Conservation (phyloP, 2,888 invertebrate genomes). For the Andrena dorsata region DNA sequence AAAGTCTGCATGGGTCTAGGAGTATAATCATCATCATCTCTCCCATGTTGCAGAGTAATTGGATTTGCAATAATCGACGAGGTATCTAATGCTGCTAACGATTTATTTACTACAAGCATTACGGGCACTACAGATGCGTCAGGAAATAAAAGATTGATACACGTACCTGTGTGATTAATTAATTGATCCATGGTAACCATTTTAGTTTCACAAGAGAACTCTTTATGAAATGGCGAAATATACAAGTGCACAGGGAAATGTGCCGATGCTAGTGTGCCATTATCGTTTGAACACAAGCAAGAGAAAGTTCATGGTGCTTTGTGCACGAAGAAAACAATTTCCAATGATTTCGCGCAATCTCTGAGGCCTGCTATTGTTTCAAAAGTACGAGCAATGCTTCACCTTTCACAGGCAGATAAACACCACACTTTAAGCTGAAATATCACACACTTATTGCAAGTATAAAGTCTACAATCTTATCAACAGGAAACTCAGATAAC, state of each 20-base stretch:
- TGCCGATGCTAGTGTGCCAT: background rate
- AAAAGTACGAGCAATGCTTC: background rate
- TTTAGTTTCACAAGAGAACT: background rate
- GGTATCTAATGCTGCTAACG: background rate
- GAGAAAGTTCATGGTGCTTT: background rate
- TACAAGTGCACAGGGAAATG: background rate
- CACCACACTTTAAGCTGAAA: constrained; percentile 29
- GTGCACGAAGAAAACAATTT: background rate
- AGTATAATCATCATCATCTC: background rate
- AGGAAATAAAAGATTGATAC: background rate
- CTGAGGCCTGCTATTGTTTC: background rate
- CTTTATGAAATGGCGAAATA: background rate
- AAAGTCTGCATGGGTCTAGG: fast-evolving
- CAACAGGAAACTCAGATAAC: constrained; percentile 61
- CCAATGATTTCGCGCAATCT: background rate
- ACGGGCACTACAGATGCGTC: background rate
- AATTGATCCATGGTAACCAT: constrained; percentile 11
- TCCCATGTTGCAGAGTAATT: background rate
- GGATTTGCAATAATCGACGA: too few relatives aligned
- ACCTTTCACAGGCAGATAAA: constrained; percentile 16
- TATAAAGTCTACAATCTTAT: constrained; percentile 64
- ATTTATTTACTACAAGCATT: background rate
- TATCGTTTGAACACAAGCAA: background rate
- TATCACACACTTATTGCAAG: constrained; percentile 27
- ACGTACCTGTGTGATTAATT: constrained; percentile 26